Percentiles rank a stretch among this genome's conserved stretches.
These are phyloP conservation scores for Oligia latruncula DNA, from an alignment of 2,888 invertebrate genomes.

Conservation along the genomic window DNA sequence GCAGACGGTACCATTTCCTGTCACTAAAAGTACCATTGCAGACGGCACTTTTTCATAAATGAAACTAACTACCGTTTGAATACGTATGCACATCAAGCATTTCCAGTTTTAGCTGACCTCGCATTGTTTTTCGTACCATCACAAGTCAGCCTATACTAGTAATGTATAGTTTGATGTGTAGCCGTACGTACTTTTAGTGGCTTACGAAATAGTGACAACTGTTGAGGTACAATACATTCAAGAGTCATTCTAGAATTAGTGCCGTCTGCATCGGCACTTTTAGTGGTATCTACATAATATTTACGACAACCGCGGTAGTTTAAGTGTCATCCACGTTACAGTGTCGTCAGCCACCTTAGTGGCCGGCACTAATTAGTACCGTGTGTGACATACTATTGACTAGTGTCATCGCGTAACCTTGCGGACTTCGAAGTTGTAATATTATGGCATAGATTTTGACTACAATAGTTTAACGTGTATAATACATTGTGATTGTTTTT, in stretches of 20 bases:
- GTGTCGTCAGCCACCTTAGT: conserved; percentile 7
- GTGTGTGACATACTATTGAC: conserved; percentile 11
- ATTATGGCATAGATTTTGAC: too few species aligned
- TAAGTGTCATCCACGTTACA: background rate
- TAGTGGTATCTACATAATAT: background rate
- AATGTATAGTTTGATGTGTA: too few species aligned
- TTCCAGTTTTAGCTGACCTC: too few species aligned
- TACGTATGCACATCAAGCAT: too few species aligned
- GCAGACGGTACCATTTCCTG: too few species aligned
- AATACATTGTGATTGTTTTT: too few species aligned
- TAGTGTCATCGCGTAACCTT: conserved; percentile 3
- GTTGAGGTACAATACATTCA: background rate
- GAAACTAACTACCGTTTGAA: too few species aligned
- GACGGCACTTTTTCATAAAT: background rate
- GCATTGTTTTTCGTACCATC: too few species aligned
- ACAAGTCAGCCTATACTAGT: too few species aligned
- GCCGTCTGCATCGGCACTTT: conserved; percentile 11
- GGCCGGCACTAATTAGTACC: conserved; percentile 12
- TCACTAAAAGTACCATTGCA: too few species aligned
- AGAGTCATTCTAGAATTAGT: background rate
- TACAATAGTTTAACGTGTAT: too few species aligned
- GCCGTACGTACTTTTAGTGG: background rate
- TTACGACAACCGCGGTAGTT: background rate
- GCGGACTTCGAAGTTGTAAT: too few species aligned
- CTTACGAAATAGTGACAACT: background rate